These are phyloP conservation scores for Malacoraja senta DNA, from an alignment of 2,797 vertebrate species.

Conservation along the genomic window DNA sequence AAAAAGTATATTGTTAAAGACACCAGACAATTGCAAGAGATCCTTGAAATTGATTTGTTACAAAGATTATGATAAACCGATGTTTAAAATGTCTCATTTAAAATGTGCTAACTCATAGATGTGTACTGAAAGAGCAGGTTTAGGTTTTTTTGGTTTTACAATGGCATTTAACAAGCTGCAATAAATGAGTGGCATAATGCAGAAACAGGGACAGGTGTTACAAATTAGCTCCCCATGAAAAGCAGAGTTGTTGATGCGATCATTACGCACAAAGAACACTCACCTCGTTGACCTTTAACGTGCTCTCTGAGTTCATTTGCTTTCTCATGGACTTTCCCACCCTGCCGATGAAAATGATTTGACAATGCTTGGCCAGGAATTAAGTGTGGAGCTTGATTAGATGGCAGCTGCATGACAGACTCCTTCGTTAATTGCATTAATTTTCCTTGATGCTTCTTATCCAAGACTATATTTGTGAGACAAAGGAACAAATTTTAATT, in stretches of 20 bases:
- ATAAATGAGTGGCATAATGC: background rate
- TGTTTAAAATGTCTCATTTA: background rate
- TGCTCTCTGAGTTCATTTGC: conserved; percentile 59
- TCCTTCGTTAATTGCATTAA: conserved; percentile 52
- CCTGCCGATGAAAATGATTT: conserved; percentile 62
- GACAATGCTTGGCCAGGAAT: conserved; percentile 69
- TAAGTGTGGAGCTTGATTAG: conserved; percentile 54
- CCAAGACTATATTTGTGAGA: conserved; percentile 46
- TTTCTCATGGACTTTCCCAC: conserved; percentile 57
- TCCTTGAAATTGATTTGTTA: background rate
- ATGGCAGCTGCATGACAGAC: conserved; percentile 56
- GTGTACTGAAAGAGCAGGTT: background rate
- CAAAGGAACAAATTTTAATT: background rate
- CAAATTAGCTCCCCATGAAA: background rate
- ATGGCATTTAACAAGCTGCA: background rate
- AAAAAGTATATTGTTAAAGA: background rate
- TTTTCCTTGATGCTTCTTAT: conserved; percentile 52
- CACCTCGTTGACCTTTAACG: conserved; percentile 84
- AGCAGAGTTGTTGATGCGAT: background rate
- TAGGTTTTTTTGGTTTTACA: background rate
- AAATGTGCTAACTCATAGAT: background rate
- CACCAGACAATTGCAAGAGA: background rate
- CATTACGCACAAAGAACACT: conserved; percentile 50
- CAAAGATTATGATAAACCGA: background rate
- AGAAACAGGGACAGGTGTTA: background rate